Evolutionary conservation across 2,113 vertebrate genomes (phyloP).

Genomic region (Ptyas mucosa): DNA sequence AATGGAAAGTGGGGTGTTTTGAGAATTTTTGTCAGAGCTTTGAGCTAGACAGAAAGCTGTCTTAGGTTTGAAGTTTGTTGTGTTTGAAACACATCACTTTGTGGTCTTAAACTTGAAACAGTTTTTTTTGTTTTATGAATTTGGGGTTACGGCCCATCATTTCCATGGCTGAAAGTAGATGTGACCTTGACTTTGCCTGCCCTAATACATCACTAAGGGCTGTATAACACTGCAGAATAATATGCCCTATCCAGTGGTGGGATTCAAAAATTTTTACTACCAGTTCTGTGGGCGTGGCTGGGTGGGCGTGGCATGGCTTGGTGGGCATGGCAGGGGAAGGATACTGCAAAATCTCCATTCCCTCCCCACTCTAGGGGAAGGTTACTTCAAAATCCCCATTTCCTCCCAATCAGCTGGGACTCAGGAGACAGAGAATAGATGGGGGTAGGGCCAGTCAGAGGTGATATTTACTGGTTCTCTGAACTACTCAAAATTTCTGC

Average conservation of each 20-base stretch:
- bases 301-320: too few species aligned
- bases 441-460: too few species aligned
- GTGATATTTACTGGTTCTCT: too few species aligned
- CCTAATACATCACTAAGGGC: neutral
- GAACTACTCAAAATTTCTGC: too few species aligned
- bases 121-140: neutral
- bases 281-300: too few species aligned
- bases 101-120: neutral
- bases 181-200: neutral
- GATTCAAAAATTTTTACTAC: too few species aligned
- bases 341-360: too few species aligned
- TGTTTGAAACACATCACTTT: neutral
- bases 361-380: too few species aligned
- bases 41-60: neutral
- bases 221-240: neutral
- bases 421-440: too few species aligned
- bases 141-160: neutral
- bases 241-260: neutral
- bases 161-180: neutral
- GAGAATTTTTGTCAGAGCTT: neutral
- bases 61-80: neutral
- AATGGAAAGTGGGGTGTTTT: neutral
- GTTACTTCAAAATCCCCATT: too few species aligned
- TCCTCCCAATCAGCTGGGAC: too few species aligned
- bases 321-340: too few species aligned